Evolutionary conservation across 64 coral and sea anemone species (phyloP), one percentile per base, ranked within the genome.

Genomic region (Stichodactyla mertensii): DNA sequence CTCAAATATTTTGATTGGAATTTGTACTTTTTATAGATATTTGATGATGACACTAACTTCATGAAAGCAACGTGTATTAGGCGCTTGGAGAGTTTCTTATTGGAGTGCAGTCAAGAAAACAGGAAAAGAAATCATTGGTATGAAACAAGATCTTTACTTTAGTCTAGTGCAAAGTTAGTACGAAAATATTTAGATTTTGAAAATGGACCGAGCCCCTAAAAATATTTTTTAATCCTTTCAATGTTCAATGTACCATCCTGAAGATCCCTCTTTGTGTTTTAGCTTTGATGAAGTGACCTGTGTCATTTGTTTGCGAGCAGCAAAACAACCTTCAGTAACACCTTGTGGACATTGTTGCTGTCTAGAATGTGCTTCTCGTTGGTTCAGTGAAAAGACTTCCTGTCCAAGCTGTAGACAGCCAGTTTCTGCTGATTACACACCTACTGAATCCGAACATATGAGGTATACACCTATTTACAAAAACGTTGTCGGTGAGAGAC

Each of bases 341-440:
- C 67, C 81, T 23, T 93, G 91, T 86, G 57, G 36, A 86, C 91
- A 93, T 36, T 66, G 66, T 10, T 66, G 85, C 15, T 93, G 91
- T 80, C 64, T 86, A 18, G 70, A 78, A 55, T 93, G 91, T 14
- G 56, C 84, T 19, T 69, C 66, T 52, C n/a, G 60, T 7, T 93
- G 87, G 87, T 78, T 89, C 56, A 79, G 54, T 84, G 16, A 64
- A 54, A 26, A 93, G 5, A 24, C 56, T 54, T 77, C 14, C 1
- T 93, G 91, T 71, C 91, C 91, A 54, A n/a, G 60, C 2, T 93
- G 91, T n/a, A 93, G 88, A 54, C 20, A 80, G 13, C 55, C 71
- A 28, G 57, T 93, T 6, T 82, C 82, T 20, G 91, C 82, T 19
- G 82, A 86, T 58, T 93, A 85, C 61, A 89, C 27, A 24, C 83